Evolutionary conservation across 2,888 invertebrate genomes (phyloP).

Genomic region (Sesia bembeciformis): DNA sequence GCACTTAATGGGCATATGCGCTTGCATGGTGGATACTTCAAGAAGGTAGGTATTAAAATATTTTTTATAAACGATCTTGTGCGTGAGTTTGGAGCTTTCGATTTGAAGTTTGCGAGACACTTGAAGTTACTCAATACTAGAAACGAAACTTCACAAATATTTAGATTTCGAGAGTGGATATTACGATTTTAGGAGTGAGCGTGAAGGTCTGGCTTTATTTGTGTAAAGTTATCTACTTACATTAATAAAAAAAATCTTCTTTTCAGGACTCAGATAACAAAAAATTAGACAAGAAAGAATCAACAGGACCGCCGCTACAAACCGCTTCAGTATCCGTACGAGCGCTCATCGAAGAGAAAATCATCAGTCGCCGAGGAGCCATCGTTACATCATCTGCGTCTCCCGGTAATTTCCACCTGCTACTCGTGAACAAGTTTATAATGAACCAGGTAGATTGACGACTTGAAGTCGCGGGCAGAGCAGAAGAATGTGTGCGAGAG

Average conservation of each 20-base stretch:
- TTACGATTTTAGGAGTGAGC: neutral
- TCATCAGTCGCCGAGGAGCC: conserved; percentile 87
- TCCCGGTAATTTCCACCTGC: conserved; percentile 24
- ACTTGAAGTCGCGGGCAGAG: too few species aligned
- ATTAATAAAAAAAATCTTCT: neutral
- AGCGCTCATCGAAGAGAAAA: conserved; percentile 93
- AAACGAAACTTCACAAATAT: neutral
- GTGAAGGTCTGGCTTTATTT: too few species aligned
- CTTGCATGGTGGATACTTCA: conserved; percentile 97
- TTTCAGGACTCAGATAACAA: conserved; percentile 87
- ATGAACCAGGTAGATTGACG: too few species aligned
- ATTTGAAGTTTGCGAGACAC: too few species aligned
- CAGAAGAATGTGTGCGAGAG: too few species aligned
- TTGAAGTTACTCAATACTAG: too few species aligned
- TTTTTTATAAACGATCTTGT: too few species aligned
- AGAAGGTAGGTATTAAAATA: conserved; percentile 77
- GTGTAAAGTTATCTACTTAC: neutral
- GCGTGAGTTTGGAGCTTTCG: neutral
- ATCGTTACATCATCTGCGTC: conserved; percentile 35
- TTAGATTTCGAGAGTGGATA: neutral
- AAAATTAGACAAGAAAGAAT: conserved; percentile 89
- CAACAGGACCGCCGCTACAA: conserved; percentile 87
- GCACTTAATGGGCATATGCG: conserved; percentile 99
- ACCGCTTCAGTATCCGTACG: conserved; percentile 94
- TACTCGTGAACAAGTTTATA: too few species aligned